Evolutionary conservation across 1,140 invertebrate species (phyloP).

Genomic region (Eubasilissa regina): DNA sequence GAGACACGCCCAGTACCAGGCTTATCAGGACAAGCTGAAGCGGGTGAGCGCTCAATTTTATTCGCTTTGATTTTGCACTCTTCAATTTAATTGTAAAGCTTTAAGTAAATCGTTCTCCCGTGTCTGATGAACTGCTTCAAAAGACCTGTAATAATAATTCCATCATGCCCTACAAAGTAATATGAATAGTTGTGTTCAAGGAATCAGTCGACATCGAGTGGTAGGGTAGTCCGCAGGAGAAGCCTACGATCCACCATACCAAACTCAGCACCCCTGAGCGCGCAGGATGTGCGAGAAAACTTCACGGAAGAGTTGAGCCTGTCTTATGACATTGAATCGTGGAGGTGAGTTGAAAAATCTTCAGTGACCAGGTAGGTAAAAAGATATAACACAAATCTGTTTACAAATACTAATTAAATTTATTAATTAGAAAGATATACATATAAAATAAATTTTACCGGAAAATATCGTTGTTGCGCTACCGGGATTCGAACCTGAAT

Average conservation of each 20-base stretch:
- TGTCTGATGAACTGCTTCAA: no score
- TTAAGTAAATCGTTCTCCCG: no score
- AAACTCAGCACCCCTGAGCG: background rate
- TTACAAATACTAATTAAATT: no score
- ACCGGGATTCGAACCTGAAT: no score
- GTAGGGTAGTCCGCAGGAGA: background rate
- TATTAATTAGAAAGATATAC: no score
- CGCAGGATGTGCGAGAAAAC: no score
- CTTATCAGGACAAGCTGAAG: conserved; percentile 69
- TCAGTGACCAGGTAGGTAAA: no score
- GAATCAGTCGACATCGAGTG: conserved; percentile 28
- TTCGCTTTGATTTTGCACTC: no score
- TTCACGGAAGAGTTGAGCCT: background rate
- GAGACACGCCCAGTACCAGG: conserved; percentile 74
- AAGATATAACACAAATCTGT: no score
- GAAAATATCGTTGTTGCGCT: no score
- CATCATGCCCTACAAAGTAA: conserved; percentile 42
- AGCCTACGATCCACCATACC: background rate
- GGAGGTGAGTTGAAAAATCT: conserved; percentile 43
- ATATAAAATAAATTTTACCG: no score
- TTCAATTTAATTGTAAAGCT: background rate
- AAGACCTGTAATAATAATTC: no score
- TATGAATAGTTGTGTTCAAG: conserved; percentile 53
- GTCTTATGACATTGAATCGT: conserved; percentile 4
- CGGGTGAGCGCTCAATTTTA: background rate